Conservation (phyloP, 1,140 invertebrate genomes). For the Bursaphelenchus mucronatus region DNA sequence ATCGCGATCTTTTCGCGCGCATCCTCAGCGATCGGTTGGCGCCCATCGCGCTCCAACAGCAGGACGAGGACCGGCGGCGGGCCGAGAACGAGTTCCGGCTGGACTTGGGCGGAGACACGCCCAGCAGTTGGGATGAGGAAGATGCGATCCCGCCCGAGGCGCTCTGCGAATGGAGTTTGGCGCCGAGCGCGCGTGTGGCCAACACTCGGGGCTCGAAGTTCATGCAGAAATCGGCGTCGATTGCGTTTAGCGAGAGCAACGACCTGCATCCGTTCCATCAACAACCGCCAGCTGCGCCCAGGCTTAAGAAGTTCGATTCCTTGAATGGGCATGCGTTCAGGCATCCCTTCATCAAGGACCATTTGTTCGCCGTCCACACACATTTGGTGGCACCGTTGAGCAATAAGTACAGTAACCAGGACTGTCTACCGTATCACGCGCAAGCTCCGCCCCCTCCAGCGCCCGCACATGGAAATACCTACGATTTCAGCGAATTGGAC, state of each 20-base stretch:
- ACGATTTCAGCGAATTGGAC: not conserved
- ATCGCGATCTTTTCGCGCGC: constrained; percentile 9
- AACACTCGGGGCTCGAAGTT: not conserved
- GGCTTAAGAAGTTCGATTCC: too few relatives aligned
- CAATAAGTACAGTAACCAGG: constrained; percentile 23
- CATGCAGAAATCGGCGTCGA: constrained; percentile 20
- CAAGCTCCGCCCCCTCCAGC: constrained; percentile 19
- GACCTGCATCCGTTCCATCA: too few relatives aligned
- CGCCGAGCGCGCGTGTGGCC: constrained; percentile 13
- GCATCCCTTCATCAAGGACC: constrained; percentile 7
- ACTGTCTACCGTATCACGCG: constrained; percentile 20
- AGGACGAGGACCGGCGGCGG: not conserved
- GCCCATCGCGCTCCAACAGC: not conserved
- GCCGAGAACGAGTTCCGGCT: constrained; percentile 16
- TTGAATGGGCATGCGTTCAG: too few relatives aligned
- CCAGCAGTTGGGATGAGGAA: constrained; percentile 11
- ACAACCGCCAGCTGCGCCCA: too few relatives aligned
- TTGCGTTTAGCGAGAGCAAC: constrained; percentile 1
- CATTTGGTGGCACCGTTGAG: constrained; percentile 18
- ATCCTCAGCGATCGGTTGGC: constrained; percentile 10
- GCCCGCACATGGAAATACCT: constrained; percentile 18
- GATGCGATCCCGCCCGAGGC: constrained; percentile 12
- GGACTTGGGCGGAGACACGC: constrained; percentile 1
- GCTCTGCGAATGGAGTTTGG: constrained; percentile 10
- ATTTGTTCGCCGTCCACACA: constrained; percentile 17